Conservation (phyloP, 2,888 invertebrate species). For the Meliscaeva auricollis region DNA sequence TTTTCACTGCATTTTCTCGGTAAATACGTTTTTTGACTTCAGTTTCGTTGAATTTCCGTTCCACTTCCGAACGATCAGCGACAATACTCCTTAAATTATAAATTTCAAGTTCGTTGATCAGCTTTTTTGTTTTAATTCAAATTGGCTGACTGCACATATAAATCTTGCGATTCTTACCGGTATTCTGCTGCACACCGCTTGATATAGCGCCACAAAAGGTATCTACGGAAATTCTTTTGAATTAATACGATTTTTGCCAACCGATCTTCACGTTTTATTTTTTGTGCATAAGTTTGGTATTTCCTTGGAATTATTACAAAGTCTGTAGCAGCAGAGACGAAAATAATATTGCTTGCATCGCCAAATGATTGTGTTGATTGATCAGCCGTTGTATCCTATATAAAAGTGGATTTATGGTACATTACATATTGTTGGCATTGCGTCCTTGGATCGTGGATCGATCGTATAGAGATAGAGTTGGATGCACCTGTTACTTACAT, state of each 20-base stretch:
- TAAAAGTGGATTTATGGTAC: background rate
- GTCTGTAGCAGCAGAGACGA: slow-evolving; percentile 87
- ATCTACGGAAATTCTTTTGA: slow-evolving; percentile 85
- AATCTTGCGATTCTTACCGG: slow-evolving; percentile 79
- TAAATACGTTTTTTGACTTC: slow-evolving; percentile 82
- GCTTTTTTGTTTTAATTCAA: slow-evolving; percentile 51
- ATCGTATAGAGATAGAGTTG: background rate
- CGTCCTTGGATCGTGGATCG: slow-evolving; percentile 9
- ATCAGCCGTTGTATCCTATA: slow-evolving; percentile 81
- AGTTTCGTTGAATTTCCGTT: slow-evolving; percentile 78
- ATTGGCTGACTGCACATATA: background rate
- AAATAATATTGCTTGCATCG: slow-evolving; percentile 81
- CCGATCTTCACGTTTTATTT: slow-evolving; percentile 86
- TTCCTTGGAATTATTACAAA: slow-evolving; percentile 86
- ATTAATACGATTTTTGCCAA: slow-evolving; percentile 87
- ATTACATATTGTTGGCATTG: slow-evolving; percentile 4
- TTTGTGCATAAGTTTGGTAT: slow-evolving; percentile 88
- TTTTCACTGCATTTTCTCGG: slow-evolving; percentile 87
- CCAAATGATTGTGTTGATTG: slow-evolving; percentile 82
- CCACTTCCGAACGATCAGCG: slow-evolving; percentile 81
- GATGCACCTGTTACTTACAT: slow-evolving; percentile 80
- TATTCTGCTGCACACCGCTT: slow-evolving; percentile 85
- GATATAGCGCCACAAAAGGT: slow-evolving; percentile 84
- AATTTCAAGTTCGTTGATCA: slow-evolving; percentile 31
- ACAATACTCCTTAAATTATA: slow-evolving; percentile 83